phyloP scores from a whole-genome alignment of 35 echinoderm and acorn worm genomes.

The Ophiothrix spiculata region DNA sequence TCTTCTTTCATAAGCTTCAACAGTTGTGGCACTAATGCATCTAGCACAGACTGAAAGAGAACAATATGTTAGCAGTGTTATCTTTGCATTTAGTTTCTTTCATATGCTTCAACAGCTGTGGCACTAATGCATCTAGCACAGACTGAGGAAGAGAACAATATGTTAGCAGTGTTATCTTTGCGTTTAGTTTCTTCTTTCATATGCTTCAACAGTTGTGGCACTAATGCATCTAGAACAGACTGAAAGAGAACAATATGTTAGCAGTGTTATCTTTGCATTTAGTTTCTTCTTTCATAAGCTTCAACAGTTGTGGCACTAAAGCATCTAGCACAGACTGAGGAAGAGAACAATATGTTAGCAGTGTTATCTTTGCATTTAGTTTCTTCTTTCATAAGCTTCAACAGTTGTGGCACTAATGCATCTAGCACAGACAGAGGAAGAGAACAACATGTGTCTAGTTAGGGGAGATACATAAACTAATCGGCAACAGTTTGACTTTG shows the following conservation, averaged over 20 bases:
- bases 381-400: conserved; percentile 60
- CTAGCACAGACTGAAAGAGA: conserved; percentile 71
- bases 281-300: no score
- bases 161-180: conserved; percentile 76
- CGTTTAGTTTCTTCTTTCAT: conserved; percentile 63
- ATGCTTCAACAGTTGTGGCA: conserved; percentile 15
- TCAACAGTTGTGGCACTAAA: background rate
- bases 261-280: no score
- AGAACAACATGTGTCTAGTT: no score
- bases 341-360: conserved; percentile 9
- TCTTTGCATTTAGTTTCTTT: no score
- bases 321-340: background rate
- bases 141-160: no score
- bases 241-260: background rate
- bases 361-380: conserved; percentile 69
- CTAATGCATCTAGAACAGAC: background rate
- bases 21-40: no score
- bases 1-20: no score
- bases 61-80: conserved; percentile 46
- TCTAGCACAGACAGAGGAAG: background rate
- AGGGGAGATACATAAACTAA: no score
- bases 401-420: background rate
- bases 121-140: no score
- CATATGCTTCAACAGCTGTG: no score
- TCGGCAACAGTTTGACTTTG: no score